A percentile compares a stretch with the other conserved stretches of the same genome.
These are phyloP conservation scores for Theristus sp. DNA, from an alignment of 2,888 invertebrate genomes.

Conservation along the genomic window DNA sequence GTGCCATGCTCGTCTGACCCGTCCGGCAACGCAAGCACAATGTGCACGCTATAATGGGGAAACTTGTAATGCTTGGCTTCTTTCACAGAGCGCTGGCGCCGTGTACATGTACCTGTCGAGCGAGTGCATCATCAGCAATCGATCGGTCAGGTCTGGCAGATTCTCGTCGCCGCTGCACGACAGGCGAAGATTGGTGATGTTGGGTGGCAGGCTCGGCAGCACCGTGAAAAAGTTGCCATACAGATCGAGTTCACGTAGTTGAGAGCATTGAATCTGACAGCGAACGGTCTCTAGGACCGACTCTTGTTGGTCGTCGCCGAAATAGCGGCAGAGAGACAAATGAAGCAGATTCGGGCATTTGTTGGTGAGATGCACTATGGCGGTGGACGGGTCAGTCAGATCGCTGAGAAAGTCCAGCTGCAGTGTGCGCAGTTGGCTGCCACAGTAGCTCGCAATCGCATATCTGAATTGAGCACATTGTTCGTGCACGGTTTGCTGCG, in stretches of 20 bases:
- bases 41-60: no score
- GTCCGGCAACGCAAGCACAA: neutral
- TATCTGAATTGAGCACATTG: no score
- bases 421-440: constrained; percentile 12
- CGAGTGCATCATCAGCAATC: constrained; percentile 8
- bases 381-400: constrained; percentile 14
- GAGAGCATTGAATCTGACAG: neutral
- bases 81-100: neutral
- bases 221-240: constrained; percentile 22
- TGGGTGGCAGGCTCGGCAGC: constrained; percentile 19
- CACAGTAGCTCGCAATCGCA: neutral
- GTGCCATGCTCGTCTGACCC: neutral
- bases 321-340: constrained; percentile 24
- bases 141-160: constrained; percentile 12
- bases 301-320: constrained; percentile 7
- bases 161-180: constrained; percentile 14
- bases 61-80: no score
- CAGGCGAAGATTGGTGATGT: constrained; percentile 18
- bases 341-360: constrained; percentile 21
- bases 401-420: constrained; percentile 20
- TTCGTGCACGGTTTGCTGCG: no score
- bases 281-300: neutral
- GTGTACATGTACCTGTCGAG: neutral
- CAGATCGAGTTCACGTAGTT: constrained; percentile 19
- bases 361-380: constrained; percentile 17